A percentile compares a stretch with the other conserved stretches of the same genome.
Evolutionary conservation across 2,113 vertebrate species (phyloP).

Genomic region (Proterorhinus semilunaris): DNA sequence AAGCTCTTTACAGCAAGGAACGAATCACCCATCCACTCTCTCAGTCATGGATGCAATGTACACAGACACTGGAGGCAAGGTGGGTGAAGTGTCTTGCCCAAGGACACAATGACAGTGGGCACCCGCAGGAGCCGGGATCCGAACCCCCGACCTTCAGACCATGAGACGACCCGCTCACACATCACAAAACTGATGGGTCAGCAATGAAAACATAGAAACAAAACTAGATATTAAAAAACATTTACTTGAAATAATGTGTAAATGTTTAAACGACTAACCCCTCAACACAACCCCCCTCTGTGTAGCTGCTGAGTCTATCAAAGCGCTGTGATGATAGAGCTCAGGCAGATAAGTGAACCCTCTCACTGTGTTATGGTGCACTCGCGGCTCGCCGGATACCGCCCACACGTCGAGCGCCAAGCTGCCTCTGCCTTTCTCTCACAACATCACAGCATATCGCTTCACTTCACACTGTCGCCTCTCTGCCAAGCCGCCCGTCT

Average conservation of each 20-base stretch:
- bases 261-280: background rate
- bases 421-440: conserved; percentile 13
- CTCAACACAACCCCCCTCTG: background rate
- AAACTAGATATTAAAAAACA: too few species aligned
- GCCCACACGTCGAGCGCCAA: conserved; percentile 30
- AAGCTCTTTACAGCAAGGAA: too few species aligned
- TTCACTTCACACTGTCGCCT: conserved; percentile 39
- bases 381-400: conserved; percentile 10
- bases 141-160: too few species aligned
- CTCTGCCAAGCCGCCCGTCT: conserved; percentile 19
- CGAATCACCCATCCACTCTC: too few species aligned
- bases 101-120: too few species aligned
- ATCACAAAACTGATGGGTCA: too few species aligned
- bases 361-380: conserved; percentile 49
- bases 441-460: conserved; percentile 13
- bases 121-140: too few species aligned
- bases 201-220: too few species aligned
- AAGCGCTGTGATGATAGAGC: conserved; percentile 33
- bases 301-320: background rate
- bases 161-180: too few species aligned
- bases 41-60: too few species aligned
- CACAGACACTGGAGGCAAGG: too few species aligned
- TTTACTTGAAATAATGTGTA: background rate
- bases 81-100: too few species aligned
- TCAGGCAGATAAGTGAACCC: conserved; percentile 55